These are phyloP conservation scores for Antennarius maculatus DNA, from an alignment of 2,797 vertebrate species.

Conservation along the genomic window DNA sequence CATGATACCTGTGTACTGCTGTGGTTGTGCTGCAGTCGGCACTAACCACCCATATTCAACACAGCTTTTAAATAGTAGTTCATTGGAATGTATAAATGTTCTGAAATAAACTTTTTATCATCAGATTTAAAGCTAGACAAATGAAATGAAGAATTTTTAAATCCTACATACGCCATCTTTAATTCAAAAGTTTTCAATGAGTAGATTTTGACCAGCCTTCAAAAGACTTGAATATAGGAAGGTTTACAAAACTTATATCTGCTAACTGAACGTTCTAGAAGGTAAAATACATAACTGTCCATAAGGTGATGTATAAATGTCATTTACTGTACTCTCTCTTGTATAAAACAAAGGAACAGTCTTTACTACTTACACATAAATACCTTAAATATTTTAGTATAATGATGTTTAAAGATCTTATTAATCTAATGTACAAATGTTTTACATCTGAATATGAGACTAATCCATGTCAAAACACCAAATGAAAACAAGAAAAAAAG, in stretches of 20 bases:
- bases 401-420: conserved; percentile 8
- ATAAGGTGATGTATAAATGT: conserved; percentile 40
- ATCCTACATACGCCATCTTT: neutral
- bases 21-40: neutral
- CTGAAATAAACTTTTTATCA: neutral
- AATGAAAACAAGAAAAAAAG: neutral
- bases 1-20: neutral
- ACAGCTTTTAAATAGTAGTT: neutral
- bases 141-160: neutral
- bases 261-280: neutral
- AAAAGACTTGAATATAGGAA: conserved; percentile 2
- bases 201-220: conserved; percentile 3
- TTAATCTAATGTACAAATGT: conserved; percentile 11
- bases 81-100: conserved; percentile 26
- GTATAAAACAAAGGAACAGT: conserved; percentile 5
- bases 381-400: conserved; percentile 2
- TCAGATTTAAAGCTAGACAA: conserved; percentile 1
- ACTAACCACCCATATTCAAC: neutral
- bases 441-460: conserved; percentile 9
- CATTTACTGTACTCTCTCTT: conserved; percentile 14
- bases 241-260: neutral
- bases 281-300: conserved; percentile 16
- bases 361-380: conserved; percentile 25
- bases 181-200: neutral
- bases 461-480: conserved; percentile 1